These are phyloP conservation scores for Gorsachius magnificus DNA, from an alignment of 2,797 vertebrate genomes.

Conservation along the genomic window DNA sequence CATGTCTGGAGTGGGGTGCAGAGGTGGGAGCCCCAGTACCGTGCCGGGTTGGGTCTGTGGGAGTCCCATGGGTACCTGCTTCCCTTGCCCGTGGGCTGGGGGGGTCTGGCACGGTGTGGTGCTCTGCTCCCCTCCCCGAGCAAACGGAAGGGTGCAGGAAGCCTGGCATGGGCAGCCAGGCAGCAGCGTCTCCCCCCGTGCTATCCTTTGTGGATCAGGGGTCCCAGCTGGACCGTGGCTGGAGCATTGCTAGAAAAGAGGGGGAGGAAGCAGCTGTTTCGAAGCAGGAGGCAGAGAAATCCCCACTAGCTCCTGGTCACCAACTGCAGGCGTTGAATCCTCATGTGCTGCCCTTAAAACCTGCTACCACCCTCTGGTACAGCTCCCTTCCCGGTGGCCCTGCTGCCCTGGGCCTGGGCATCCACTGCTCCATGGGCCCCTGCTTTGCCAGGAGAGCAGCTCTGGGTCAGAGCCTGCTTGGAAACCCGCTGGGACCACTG, in stretches of 20 bases:
- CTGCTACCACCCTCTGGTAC: background rate
- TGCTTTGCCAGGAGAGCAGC: background rate
- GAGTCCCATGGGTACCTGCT: background rate
- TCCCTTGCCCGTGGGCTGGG: background rate
- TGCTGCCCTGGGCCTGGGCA: background rate
- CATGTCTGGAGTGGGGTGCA: background rate
- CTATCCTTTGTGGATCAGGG: fast-evolving
- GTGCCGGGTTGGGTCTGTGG: background rate
- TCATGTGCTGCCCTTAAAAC: background rate
- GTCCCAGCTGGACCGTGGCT: background rate
- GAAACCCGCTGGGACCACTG: background rate
- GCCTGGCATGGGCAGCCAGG: background rate
- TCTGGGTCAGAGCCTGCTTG: background rate
- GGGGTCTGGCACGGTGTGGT: fast-evolving
- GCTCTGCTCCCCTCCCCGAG: background rate
- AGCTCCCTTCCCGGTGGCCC: background rate
- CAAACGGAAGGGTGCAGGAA: background rate
- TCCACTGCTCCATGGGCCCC: background rate
- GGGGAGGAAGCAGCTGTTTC: background rate
- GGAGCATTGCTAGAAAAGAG: conserved; percentile 6
- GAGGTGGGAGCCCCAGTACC: background rate
- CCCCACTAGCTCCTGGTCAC: background rate
- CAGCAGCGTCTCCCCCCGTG: fast-evolving
- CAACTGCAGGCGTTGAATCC: background rate
- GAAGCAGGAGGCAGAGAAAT: background rate